Evolutionary conservation across 2,888 invertebrate species (phyloP).

Genomic region (Torymus aiolomorphi): DNA sequence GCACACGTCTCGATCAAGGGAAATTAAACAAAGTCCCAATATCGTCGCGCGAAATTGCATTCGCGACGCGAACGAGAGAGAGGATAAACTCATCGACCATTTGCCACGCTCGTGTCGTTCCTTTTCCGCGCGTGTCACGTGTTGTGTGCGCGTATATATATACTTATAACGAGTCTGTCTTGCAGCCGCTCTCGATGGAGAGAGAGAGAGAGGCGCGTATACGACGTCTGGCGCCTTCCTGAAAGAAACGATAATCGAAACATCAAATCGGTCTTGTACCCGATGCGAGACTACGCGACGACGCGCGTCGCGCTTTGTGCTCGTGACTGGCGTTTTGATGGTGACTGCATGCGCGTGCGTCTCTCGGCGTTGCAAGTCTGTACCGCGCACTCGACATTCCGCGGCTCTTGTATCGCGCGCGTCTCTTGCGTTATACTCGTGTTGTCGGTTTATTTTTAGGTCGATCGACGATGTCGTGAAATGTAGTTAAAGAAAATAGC

Average conservation of each 20-base stretch:
- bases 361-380: constrained; percentile 54
- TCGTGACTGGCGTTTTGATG: constrained; percentile 67
- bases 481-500: constrained; percentile 1
- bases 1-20: constrained; percentile 25
- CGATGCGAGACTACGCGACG: constrained; percentile 47
- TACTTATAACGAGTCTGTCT: constrained; percentile 43
- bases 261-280: constrained; percentile 65
- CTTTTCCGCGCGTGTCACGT: constrained; percentile 31
- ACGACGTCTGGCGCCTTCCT: constrained; percentile 59
- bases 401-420: constrained; percentile 18
- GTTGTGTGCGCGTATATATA: not conserved
- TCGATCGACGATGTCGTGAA: not conserved
- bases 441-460: too few relatives aligned
- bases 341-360: constrained; percentile 39
- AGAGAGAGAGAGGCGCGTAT: constrained; percentile 16
- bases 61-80: constrained; percentile 13
- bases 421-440: constrained; percentile 1
- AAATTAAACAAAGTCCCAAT: constrained; percentile 57
- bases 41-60: constrained; percentile 41
- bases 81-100: constrained; percentile 44
- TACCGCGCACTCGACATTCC: constrained; percentile 59
- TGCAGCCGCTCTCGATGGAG: constrained; percentile 13
- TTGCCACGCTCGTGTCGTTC: constrained; percentile 10
- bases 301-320: constrained; percentile 58
- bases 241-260: constrained; percentile 64